These are phyloP conservation scores for Crocidura indochinensis DNA, from an alignment of 2,797 vertebrate genomes.

Conservation along the genomic window DNA sequence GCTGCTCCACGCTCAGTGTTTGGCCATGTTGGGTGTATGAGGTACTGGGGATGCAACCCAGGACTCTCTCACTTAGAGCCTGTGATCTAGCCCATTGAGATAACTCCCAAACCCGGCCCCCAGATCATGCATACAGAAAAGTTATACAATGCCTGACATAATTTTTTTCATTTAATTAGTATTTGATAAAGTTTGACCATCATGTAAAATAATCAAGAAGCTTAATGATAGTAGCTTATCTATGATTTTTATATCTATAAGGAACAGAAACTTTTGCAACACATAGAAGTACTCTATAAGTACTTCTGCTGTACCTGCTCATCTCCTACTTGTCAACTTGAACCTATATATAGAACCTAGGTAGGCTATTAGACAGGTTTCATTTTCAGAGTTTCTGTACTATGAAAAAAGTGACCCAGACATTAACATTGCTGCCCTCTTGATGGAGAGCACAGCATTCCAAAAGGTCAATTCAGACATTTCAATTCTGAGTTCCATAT, in stretches of 20 bases:
- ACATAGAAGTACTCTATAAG: accelerated
- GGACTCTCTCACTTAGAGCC: too few relatives aligned
- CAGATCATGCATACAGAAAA: neutral
- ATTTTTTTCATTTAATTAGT: neutral
- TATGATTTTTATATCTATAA: neutral
- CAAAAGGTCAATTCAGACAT: neutral
- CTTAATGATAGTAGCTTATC: neutral
- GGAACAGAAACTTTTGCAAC: neutral
- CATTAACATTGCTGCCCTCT: neutral
- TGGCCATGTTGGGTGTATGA: too few relatives aligned
- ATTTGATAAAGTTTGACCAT: neutral
- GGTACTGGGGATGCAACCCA: too few relatives aligned
- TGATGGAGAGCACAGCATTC: accelerated
- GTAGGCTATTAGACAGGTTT: neutral
- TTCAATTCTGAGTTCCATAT: neutral
- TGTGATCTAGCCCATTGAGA: too few relatives aligned
- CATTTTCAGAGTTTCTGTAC: neutral
- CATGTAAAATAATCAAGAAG: neutral
- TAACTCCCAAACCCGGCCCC: too few relatives aligned
- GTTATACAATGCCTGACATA: conserved; percentile 1
- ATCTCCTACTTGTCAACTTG: neutral
- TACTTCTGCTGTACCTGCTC: accelerated
- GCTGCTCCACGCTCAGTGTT: too few relatives aligned
- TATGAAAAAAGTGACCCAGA: neutral
- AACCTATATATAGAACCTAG: accelerated